Percentiles rank a stretch among this genome's conserved stretches.
Evolutionary conservation across 1,140 invertebrate genomes (phyloP).

Genomic region (Melitaea cinxia): DNA sequence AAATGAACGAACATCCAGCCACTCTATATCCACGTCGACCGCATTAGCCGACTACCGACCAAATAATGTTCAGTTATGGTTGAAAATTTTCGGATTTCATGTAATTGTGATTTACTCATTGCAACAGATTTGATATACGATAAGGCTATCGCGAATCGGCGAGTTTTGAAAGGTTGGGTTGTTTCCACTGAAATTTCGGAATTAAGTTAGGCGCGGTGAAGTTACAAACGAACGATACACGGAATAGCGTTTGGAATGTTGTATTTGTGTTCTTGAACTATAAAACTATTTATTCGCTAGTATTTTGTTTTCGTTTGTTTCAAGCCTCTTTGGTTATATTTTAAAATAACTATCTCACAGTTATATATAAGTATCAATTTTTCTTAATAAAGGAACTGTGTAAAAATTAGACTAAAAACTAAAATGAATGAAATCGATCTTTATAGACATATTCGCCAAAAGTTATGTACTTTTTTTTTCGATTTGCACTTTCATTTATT

Average conservation of each 20-base stretch:
- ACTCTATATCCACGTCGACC: constrained; percentile 32
- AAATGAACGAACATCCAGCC: constrained; percentile 39
- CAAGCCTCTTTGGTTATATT: no score
- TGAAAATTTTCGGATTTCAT: constrained; percentile 63
- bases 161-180: constrained; percentile 35
- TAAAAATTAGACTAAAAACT: no score
- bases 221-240: neutral
- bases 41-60: constrained; percentile 49
- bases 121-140: constrained; percentile 59
- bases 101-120: constrained; percentile 68
- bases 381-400: no score
- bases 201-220: constrained; percentile 13
- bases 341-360: no score
- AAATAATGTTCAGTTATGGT: constrained; percentile 64
- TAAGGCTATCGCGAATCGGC: constrained; percentile 53
- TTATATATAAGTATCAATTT: no score
- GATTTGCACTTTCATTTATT: no score
- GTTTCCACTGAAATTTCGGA: constrained; percentile 31
- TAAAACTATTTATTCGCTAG: no score
- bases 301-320: no score
- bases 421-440: no score
- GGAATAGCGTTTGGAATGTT: neutral
- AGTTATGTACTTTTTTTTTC: no score
- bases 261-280: neutral
- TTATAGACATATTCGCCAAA: no score